Evolutionary conservation across 92 coral and sea anemone genomes (phyloP).

Genomic region (Palythoa heliodiscus): DNA sequence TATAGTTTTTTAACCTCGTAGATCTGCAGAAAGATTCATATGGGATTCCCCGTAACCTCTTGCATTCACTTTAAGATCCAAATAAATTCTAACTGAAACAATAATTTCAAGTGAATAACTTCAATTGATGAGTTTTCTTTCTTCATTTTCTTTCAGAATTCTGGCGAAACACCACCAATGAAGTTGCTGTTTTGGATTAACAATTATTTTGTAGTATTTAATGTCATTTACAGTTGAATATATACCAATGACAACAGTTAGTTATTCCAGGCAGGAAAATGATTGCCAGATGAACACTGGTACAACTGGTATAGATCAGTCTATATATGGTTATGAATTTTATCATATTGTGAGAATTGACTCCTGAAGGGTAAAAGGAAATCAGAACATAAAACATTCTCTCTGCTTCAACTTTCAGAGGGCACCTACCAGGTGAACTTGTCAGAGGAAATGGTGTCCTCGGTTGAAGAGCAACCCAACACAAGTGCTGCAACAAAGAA

Average conservation of each 20-base stretch:
- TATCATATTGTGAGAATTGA: not conserved
- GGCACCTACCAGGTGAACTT: not conserved
- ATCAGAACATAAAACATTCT: not conserved
- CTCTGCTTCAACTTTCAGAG: slow-evolving; percentile 28
- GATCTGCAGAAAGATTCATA: no score
- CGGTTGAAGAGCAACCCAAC: not conserved
- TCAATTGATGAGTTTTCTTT: not conserved
- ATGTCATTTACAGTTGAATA: slow-evolving; percentile 36
- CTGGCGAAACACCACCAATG: not conserved
- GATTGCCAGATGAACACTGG: slow-evolving; percentile 11
- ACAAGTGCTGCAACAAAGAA: not conserved
- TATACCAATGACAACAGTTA: slow-evolving; percentile 26
- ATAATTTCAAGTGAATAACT: not conserved
- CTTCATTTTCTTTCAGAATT: slow-evolving; percentile 11
- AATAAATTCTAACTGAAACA: no score
- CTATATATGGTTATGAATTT: not conserved
- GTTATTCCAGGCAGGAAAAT: slow-evolving; percentile 12
- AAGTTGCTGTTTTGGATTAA: not conserved
- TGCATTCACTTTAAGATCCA: no score
- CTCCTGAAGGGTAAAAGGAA: not conserved
- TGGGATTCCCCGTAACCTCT: no score
- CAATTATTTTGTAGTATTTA: not conserved
- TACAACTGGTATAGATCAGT: slow-evolving; percentile 29
- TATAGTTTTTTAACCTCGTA: no score
- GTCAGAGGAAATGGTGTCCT: not conserved